phyloP scores from a whole-genome alignment of 2,888 invertebrate genomes.

The Galerucella calmariensis region DNA sequence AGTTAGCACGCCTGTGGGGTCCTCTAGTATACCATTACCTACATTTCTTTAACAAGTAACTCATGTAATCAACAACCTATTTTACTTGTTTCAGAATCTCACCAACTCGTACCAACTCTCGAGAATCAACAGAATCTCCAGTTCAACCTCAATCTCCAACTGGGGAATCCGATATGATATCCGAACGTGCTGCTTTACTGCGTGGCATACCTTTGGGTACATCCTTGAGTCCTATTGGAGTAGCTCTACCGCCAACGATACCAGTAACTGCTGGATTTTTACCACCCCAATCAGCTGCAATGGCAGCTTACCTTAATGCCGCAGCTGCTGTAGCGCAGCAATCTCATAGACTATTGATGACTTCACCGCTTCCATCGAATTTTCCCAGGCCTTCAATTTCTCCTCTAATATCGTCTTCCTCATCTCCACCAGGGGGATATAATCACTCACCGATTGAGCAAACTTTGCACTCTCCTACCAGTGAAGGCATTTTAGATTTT shows the following conservation, averaged over 20 bases:
- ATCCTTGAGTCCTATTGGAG: constrained; percentile 75
- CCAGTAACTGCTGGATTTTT: constrained; percentile 75
- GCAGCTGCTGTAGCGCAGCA: constrained; percentile 73
- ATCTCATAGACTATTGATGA: constrained; percentile 80
- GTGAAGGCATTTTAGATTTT: constrained; percentile 80
- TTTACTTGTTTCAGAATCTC: constrained; percentile 76
- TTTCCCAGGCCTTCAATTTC: constrained; percentile 70
- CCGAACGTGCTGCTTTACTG: constrained; percentile 69
- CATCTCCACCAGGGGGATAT: constrained; percentile 65
- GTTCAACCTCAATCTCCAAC: constrained; percentile 76
- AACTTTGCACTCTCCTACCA: constrained; percentile 69
- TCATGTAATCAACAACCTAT: background rate
- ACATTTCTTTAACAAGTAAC: too few species aligned
- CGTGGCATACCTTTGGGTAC: constrained; percentile 68
- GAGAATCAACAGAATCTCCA: constrained; percentile 77
- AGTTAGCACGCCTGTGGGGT: too few species aligned
- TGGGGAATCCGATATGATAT: constrained; percentile 77
- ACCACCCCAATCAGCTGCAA: constrained; percentile 84
- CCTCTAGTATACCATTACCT: too few species aligned
- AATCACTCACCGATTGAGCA: constrained; percentile 63
- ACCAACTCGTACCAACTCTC: constrained; percentile 84
- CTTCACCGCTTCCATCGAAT: constrained; percentile 68
- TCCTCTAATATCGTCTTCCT: constrained; percentile 77
- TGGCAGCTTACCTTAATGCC: constrained; percentile 83
- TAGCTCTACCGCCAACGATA: constrained; percentile 74